Evolutionary conservation across 2,888 invertebrate species (phyloP).

Genomic region (Rhodophaea formosa): DNA sequence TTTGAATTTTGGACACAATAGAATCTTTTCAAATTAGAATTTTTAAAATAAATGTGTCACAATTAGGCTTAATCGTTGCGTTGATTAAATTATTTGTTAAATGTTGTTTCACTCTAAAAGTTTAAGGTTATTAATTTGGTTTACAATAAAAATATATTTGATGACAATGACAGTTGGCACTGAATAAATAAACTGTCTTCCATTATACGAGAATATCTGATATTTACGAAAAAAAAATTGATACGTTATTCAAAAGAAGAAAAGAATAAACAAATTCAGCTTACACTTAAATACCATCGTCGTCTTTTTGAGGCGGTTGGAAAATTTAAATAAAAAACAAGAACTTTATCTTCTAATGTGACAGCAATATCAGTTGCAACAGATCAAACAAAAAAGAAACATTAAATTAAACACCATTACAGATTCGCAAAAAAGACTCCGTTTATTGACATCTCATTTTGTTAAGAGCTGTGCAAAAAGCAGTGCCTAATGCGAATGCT

Average conservation of each 20-base stretch:
- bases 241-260: too few species aligned
- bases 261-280: too few species aligned
- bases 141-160: too few species aligned
- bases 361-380: slow-evolving; percentile 5
- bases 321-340: background rate
- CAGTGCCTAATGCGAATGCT: slow-evolving; percentile 60
- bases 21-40: background rate
- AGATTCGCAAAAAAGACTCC: slow-evolving; percentile 35
- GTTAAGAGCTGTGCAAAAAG: slow-evolving; percentile 56
- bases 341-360: background rate
- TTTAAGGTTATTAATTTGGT: too few species aligned
- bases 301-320: too few species aligned
- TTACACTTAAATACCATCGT: too few species aligned
- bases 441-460: slow-evolving; percentile 60
- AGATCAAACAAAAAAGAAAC: slow-evolving; percentile 20
- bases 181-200: too few species aligned
- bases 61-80: slow-evolving; percentile 6
- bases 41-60: background rate
- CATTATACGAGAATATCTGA: too few species aligned
- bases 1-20: slow-evolving; percentile 2
- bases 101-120: too few species aligned
- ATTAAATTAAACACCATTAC: slow-evolving; percentile 21
- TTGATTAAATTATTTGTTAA: background rate
- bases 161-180: too few species aligned
- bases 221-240: too few species aligned